These are phyloP conservation scores for Coecobrya sp. DNA, from an alignment of 2,888 invertebrate species.

Conservation along the genomic window DNA sequence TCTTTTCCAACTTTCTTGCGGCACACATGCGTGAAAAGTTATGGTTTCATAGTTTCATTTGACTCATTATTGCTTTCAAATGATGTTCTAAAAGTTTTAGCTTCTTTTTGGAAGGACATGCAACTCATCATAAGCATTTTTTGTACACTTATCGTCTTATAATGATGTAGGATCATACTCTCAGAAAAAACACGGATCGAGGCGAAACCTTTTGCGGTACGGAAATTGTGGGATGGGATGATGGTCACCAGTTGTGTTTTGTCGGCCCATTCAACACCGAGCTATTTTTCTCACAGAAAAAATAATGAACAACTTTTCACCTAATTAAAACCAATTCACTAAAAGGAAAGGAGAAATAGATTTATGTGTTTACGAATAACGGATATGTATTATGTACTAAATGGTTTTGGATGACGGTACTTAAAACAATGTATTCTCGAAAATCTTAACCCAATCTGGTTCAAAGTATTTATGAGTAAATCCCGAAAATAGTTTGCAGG, in stretches of 20 bases:
- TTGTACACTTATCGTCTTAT: not conserved
- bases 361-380: constrained; percentile 57
- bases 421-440: not conserved
- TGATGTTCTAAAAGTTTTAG: constrained; percentile 76
- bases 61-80: constrained; percentile 77
- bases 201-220: constrained; percentile 51
- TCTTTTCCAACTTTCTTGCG: not conserved
- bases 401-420: constrained; percentile 9
- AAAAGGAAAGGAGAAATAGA: constrained; percentile 17
- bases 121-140: not conserved
- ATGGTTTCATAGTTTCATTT: constrained; percentile 71
- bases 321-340: constrained; percentile 67
- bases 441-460: not conserved
- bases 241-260: constrained; percentile 48
- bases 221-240: constrained; percentile 44
- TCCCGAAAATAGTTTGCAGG: constrained; percentile 11
- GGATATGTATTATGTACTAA: not conserved
- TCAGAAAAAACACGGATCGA: not conserved
- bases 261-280: constrained; percentile 21
- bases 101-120: constrained; percentile 56
- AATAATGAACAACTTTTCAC: constrained; percentile 75
- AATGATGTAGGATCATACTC: not conserved
- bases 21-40: constrained; percentile 79
- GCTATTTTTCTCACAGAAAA: constrained; percentile 18
- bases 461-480: constrained; percentile 12